phyloP scores from a whole-genome alignment of 2,797 vertebrate genomes.

The Rallus crepitans region DNA sequence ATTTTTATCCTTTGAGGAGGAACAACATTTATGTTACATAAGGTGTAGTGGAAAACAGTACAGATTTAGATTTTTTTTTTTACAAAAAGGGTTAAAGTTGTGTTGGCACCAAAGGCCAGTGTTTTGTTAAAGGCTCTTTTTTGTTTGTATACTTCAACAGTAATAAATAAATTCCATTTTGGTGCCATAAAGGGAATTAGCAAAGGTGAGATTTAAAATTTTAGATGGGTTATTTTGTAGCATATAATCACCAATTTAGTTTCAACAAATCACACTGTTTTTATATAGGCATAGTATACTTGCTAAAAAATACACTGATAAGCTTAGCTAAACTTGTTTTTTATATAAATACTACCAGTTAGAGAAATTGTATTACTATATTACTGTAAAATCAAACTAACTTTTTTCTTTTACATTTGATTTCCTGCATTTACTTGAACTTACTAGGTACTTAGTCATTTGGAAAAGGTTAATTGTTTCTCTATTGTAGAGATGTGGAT shows the following conservation, averaged over 20 bases:
- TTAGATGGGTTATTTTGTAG: background rate
- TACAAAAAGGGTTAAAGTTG: background rate
- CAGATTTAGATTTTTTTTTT: background rate
- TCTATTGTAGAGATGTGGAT: too few species aligned
- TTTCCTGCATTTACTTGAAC: slow-evolving; percentile 21
- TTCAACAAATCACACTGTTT: background rate
- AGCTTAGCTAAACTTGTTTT: background rate
- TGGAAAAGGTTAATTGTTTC: too few species aligned
- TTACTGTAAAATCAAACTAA: background rate
- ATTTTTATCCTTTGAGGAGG: background rate
- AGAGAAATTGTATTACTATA: background rate
- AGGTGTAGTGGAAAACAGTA: background rate
- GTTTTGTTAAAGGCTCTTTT: background rate
- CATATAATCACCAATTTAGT: background rate
- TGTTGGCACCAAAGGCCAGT: background rate
- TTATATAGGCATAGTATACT: background rate
- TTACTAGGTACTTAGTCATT: too few species aligned
- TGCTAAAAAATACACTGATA: background rate
- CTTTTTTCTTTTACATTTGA: background rate
- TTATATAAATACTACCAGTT: background rate
- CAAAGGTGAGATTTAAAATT: background rate
- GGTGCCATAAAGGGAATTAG: background rate
- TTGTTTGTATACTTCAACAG: background rate
- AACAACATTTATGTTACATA: background rate
- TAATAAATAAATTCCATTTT: background rate